Evolutionary conservation across 2,113 vertebrate genomes (phyloP), one percentile per base, ranked within the genome.

Genomic region (Larimichthys crocea): DNA sequence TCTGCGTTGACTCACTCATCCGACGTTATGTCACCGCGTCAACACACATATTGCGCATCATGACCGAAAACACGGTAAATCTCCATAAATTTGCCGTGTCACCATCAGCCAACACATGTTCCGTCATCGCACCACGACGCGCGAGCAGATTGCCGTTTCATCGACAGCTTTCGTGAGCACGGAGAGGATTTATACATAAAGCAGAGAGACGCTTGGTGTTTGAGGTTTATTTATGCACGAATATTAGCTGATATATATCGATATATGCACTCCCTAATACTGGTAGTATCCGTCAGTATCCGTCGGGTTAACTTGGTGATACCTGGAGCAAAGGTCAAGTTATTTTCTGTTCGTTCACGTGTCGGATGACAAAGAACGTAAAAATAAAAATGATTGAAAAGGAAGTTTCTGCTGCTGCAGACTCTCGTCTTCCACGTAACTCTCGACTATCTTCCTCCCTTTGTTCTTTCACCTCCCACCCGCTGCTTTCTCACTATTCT

Each of bases 121-220:
- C 26, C 35, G 7, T 46, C 46, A 62, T 77, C 40, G 26, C 44
- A 24, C 65, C 1, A 4, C 52, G 4, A 3, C 1, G 44, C 10
- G 80, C 60, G 10, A 60, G 76, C 81, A 81, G 81, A 86, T 70
- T 79, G 86, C 77, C 42, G 60, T 76, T 75, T 84, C 72, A 46
- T 73, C 35, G 76, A 79, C 72, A 71, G 82, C 79, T 75, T 52
- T 20, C 19, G 73, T n/a, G 5, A 42, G 29, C 60, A 82, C 89
- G 31, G 31, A 35, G 35, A 35, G 35, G 35, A 7, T 31, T 1
- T 31, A 31, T 31, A 35, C 31, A 35, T 35, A 35, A 35, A 35
- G 35, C 35, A 8, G 35, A 35, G 35, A 35, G 35, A 35, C 5
- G 29, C 29, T 31, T 31, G 29, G 29, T 35, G 35, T 35, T 7